phyloP scores from a whole-genome alignment of 2,888 invertebrate genomes.

The Odiellus spinosus region DNA sequence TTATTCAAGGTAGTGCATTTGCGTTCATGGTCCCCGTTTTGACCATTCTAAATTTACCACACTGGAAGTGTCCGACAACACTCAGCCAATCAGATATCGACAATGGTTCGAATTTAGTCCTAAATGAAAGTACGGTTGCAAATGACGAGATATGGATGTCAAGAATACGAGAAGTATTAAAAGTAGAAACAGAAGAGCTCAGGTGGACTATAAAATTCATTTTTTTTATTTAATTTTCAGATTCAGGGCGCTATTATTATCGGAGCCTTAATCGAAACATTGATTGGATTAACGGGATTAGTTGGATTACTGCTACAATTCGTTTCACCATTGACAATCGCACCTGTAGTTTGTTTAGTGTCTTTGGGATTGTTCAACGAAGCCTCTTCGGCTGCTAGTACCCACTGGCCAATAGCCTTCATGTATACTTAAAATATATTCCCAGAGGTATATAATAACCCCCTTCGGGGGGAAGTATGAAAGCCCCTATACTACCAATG shows the following conservation, averaged over 20 bases:
- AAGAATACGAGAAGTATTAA: conserved; percentile 54
- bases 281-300: conserved; percentile 51
- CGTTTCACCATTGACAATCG: conserved; percentile 68
- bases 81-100: not conserved
- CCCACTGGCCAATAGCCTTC: conserved; percentile 66
- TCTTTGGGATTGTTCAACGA: conserved; percentile 67
- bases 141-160: conserved; percentile 41
- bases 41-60: conserved; percentile 52
- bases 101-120: not conserved
- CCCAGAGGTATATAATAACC: too few relatives aligned
- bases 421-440: too few relatives aligned
- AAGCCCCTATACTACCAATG: too few relatives aligned
- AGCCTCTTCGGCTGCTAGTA: conserved; percentile 60
- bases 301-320: conserved; percentile 54
- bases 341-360: conserved; percentile 64
- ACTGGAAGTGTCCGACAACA: conserved; percentile 50
- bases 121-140: conserved; percentile 3
- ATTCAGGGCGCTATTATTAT: conserved; percentile 15
- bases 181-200: too few relatives aligned
- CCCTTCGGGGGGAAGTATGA: too few relatives aligned
- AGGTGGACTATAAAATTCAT: too few relatives aligned
- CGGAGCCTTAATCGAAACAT: conserved; percentile 14
- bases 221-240: too few relatives aligned
- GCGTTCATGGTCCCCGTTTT: conserved; percentile 62
- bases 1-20: conserved; percentile 49